Evolutionary conservation across 2,113 vertebrate species (phyloP), one percentile per base, ranked within the genome.

Genomic region (Pseudolaguvia tuberculata): DNA sequence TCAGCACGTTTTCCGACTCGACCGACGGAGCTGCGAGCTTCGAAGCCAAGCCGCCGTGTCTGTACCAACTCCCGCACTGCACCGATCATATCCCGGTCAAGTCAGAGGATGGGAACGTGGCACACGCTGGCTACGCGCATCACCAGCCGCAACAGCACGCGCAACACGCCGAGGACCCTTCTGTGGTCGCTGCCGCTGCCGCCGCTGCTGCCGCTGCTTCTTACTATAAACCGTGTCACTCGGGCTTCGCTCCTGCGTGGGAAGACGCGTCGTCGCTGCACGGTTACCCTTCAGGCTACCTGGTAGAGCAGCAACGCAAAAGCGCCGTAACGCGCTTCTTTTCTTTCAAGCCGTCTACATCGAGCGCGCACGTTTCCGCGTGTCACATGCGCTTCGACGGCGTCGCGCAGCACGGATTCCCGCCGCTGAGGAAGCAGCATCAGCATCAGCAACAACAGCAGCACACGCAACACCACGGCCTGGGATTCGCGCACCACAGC

Each of bases 351-450:
- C 96, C 89, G 93, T 0, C 94, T 93, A 13, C 51, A 15, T 50
- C 63, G n/a, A 56, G 68, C 51, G 68, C 1, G 93, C 45, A 89
- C 89, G 14, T 93, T 92, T 0, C 91, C 92, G 50, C 56, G 77
- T 97, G 94, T 86, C 95, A 94, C 80, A 92, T 96, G 93, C 94
- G 94, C 83, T 95, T 95, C 70, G 95, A 97, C 39, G 93, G 93
- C 20, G 88, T 93, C 23, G 42, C 55, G 18, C 70, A 59, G 42
- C 55, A 59, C 70, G 70, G 70, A 21, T 72, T 72, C 39, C 39
- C 23, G 23, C 70, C 70, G 23, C 70, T 45, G 21, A 45, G 70
- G 55, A 57, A 42, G 39, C 70, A 47, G 10, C 29, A 17, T 10
- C 39, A 72, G 11, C 70, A 50, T 17, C 48, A 69, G 17, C 57